Base-by-base conservation (phyloP, 2,113 vertebrate genomes). In the Lophius piscatorius region DNA sequence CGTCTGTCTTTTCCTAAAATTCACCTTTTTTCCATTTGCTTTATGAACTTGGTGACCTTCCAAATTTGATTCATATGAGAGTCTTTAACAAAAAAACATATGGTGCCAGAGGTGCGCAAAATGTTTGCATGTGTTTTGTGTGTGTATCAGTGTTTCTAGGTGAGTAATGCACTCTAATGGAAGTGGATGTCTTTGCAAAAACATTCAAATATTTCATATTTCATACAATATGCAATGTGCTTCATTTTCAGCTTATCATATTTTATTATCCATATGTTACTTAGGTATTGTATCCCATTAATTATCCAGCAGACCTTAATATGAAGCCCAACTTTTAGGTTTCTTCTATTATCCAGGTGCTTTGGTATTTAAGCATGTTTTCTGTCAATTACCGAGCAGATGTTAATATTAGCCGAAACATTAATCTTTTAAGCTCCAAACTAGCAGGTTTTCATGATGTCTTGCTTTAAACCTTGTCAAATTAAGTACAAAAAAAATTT, bases 61-160 rank as follows among this genome's bases (percentile, higher is more conserved):
- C 34, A 45, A 0, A 21, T 47, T 18, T 14, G 17, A 21, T 23
- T 21, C 34, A 45, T 24, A 34, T 58, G 54, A 16, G 14, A 28
- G n/a, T 20, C 13, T 55, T 56, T 36, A n/a, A n/a, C 4, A 14
- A 24, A 33, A 18, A 17, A 38, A 12, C 23, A 13, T 29, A n/a
- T 2, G 4, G 4, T 11, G 13, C n/a, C 24, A 36, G 12, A 18
- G 24, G 5, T 34, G 36, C 9, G n/a, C 16, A 28, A 35, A 59
- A 38, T 46, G 55, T 63, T 41, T 47, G 22, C 56, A 20, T 17
- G 52, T 72, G 66, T 48, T 46, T 45, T 39, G 10, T 50, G 34
- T 4, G 3, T 36, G 6, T 22, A 6, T 24, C 16, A 17, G 13
- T 21, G 35, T 34, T 34, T 49, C 31, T 18, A 34, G 36, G 31